These are phyloP conservation scores for Gambusia affinis DNA, from an alignment of 2,113 vertebrate genomes.

Conservation along the genomic window DNA sequence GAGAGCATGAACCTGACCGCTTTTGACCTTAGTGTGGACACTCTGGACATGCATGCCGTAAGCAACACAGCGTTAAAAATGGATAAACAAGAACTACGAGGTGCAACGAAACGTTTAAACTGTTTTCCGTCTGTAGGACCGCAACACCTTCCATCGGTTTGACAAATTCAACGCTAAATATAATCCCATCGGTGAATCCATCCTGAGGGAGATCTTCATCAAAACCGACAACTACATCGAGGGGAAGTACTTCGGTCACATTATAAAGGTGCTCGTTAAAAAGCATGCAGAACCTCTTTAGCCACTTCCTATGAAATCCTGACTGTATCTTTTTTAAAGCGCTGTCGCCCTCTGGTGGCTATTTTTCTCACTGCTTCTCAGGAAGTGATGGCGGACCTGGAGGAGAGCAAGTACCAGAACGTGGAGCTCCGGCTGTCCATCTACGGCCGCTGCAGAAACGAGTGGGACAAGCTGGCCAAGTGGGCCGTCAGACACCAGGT, in stretches of 20 bases:
- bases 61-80: conserved; percentile 35
- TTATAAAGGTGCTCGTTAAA: conserved; percentile 87
- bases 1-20: conserved; percentile 96
- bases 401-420: conserved; percentile 99
- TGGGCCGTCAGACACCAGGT: conserved; percentile 91
- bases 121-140: conserved; percentile 81
- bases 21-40: conserved; percentile 97
- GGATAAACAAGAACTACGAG: neutral
- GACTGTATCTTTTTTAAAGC: neutral
- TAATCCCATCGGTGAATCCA: conserved; percentile 96
- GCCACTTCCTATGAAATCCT: neutral
- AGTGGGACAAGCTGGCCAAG: conserved; percentile 93
- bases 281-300: neutral
- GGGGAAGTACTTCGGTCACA: conserved; percentile 96
- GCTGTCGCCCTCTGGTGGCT: conserved; percentile 37
- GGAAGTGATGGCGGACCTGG: conserved; percentile 97
- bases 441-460: conserved; percentile 90
- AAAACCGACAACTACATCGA: conserved; percentile 95
- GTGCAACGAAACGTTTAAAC: neutral
- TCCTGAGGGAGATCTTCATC: conserved; percentile 97
- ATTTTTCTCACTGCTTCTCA: conserved; percentile 59
- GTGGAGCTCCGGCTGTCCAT: conserved; percentile 93
- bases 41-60: conserved; percentile 94
- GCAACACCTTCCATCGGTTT: conserved; percentile 98
- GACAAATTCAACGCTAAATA: conserved; percentile 99